Evolutionary conservation across 2,888 invertebrate genomes (phyloP), one percentile per base, ranked within the genome.

Genomic region (Spodoptera exigua): DNA sequence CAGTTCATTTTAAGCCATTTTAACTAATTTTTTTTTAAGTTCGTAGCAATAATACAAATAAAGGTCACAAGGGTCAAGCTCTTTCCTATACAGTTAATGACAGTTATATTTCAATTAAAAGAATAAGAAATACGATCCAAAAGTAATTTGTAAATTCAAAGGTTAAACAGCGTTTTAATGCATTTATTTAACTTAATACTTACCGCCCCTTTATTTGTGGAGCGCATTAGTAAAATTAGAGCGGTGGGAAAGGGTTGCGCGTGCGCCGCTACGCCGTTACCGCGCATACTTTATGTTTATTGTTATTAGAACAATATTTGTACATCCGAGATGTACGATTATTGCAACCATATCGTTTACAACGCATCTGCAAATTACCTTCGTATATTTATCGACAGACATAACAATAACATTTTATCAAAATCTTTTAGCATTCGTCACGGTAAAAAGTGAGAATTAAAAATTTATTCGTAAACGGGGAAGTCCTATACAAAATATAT

Each of bases 221-320:
- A 86, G 82, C 86, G 88, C 92, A 92, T 93, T 93, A 92, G 93
- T 93, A 92, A 93, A 93, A 92, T 90, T 92, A 93, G 93, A 94
- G 91, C 89, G 91, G 91, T 94, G 94, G 93, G 94, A 93, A 94
- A 92, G 92, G 93, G 93, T 92, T 93, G 80, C 70, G 76, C 70
- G 61, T 1, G 60, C 73, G 70, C 78, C 68, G 67, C 27, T 76
- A 76, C n/a, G n/a, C 73, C 72, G 71, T 27, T 76, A 76, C 83
- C 77, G 84, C 84, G 82, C 83, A 86, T 87, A 86, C 88, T 91
- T 91, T 88, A 92, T 88, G 85, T 90, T 93, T 92, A 94, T 94
- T 92, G 92, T 93, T 92, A 93, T 91, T 93, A 92, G 93, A 89
- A 90, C 89, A 94, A 94, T 93, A 93, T 94, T 93, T 93, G 92